Conservation (phyloP, 1,140 invertebrate genomes). For the Euura lappo region DNA sequence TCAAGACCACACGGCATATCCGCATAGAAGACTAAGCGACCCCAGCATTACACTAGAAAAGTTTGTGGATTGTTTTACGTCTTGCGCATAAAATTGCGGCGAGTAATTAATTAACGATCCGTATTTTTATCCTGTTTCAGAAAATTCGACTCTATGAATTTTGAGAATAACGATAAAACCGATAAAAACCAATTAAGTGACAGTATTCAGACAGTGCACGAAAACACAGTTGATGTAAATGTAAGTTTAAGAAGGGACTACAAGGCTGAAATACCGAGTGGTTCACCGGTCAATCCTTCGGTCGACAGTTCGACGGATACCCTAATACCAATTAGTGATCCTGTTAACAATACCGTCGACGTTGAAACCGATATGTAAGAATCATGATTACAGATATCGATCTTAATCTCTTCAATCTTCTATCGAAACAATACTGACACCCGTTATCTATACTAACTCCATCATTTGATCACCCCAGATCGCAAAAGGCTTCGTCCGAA, state of each 20-base stretch:
- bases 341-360: slow-evolving; percentile 28
- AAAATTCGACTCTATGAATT: slow-evolving; percentile 53
- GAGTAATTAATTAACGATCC: no score
- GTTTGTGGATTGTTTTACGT: slow-evolving; percentile 29
- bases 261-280: slow-evolving; percentile 41
- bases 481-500: not conserved
- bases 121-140: slow-evolving; percentile 32
- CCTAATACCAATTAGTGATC: slow-evolving; percentile 55
- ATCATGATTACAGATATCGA: not conserved
- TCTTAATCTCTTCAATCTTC: no score
- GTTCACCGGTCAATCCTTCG: slow-evolving; percentile 51
- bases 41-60: slow-evolving; percentile 77
- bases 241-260: slow-evolving; percentile 35
- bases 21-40: slow-evolving; percentile 78
- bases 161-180: slow-evolving; percentile 47
- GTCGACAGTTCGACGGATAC: slow-evolving; percentile 62
- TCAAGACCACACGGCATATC: slow-evolving; percentile 67
- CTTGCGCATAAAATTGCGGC: no score
- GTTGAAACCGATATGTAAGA: slow-evolving; percentile 49
- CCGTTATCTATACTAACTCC: no score
- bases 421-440: no score
- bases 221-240: slow-evolving; percentile 30
- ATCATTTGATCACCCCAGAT: not conserved
- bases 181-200: slow-evolving; percentile 35
- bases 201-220: slow-evolving; percentile 21